Percentiles rank a stretch among this genome's conserved stretches.
Conservation (phyloP, 2,797 vertebrate species). For the Chromis chromis region DNA sequence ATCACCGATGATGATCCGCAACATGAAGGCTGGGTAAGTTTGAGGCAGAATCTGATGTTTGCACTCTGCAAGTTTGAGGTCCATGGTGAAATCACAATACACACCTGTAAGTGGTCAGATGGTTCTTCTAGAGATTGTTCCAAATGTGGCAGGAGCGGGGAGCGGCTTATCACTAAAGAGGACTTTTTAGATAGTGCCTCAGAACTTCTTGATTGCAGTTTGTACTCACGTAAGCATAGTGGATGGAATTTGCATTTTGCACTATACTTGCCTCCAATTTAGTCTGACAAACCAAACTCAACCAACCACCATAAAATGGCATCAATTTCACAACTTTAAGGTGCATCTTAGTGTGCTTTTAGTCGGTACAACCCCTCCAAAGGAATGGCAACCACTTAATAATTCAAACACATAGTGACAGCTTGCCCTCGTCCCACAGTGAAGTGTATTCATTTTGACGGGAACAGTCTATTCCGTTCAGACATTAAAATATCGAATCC, state of each 20-base stretch:
- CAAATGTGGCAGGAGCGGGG: too few species aligned
- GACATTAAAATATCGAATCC: slow-evolving; percentile 42
- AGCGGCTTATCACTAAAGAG: too few species aligned
- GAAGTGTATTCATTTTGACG: slow-evolving; percentile 12
- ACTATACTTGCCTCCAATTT: neutral
- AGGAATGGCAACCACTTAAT: neutral
- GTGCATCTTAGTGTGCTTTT: neutral
- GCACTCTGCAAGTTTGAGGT: too few species aligned
- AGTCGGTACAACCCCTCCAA: neutral
- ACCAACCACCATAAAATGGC: neutral
- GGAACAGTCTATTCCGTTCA: slow-evolving; percentile 34
- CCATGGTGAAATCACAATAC: too few species aligned
- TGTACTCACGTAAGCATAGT: too few species aligned
- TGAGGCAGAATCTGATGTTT: too few species aligned
- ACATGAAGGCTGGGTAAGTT: too few species aligned
- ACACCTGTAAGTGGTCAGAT: too few species aligned
- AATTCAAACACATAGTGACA: slow-evolving; percentile 35
- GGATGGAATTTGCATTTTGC: neutral
- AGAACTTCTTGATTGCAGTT: too few species aligned
- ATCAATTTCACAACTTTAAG: neutral
- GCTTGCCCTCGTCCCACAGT: slow-evolving; percentile 14
- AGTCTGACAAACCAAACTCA: neutral
- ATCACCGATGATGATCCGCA: too few species aligned
- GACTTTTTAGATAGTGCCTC: too few species aligned
- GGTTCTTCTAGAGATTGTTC: too few species aligned